Conservation (phyloP, 2,797 vertebrate genomes). For the Enteromius paludinosus region DNA sequence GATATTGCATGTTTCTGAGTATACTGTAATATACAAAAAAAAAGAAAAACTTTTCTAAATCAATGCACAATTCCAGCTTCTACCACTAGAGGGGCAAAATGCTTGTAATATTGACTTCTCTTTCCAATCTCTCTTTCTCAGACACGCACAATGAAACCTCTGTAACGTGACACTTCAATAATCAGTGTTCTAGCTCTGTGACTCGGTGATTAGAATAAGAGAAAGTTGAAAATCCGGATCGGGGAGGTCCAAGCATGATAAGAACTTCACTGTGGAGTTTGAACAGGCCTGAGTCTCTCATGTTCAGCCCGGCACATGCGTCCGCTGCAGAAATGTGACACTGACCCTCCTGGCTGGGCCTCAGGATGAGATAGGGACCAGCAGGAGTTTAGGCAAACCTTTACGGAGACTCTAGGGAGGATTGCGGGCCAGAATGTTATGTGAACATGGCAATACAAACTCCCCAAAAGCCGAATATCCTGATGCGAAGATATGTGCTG, state of each 20-base stretch:
- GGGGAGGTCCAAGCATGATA: slow-evolving; percentile 29
- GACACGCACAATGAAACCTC: not conserved
- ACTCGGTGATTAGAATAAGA: slow-evolving; percentile 46
- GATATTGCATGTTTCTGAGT: not conserved
- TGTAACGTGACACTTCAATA: slow-evolving; percentile 48
- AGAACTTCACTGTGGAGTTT: slow-evolving; percentile 31
- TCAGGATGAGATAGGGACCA: slow-evolving; percentile 41
- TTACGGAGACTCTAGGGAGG: slow-evolving; percentile 17
- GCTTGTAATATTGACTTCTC: slow-evolving; percentile 6
- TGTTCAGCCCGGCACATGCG: slow-evolving; percentile 26
- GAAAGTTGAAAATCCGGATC: slow-evolving; percentile 51
- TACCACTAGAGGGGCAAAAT: slow-evolving; percentile 46
- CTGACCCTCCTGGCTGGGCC: slow-evolving; percentile 40
- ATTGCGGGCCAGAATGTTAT: slow-evolving; percentile 11
- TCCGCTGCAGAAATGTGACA: slow-evolving; percentile 43
- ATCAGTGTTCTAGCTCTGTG: slow-evolving; percentile 47
- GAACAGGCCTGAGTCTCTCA: slow-evolving; percentile 29
- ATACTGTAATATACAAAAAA: not conserved
- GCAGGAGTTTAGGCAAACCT: slow-evolving; percentile 28
- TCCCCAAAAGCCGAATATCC: slow-evolving; percentile 5
- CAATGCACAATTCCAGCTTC: slow-evolving; percentile 1
- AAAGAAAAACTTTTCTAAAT: not conserved
- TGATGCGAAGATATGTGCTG: slow-evolving; percentile 32
- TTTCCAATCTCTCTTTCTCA: not conserved
- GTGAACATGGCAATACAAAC: slow-evolving; percentile 23